phyloP scores from a whole-genome alignment of 23 tunicate species.

The Corella eumyota region DNA sequence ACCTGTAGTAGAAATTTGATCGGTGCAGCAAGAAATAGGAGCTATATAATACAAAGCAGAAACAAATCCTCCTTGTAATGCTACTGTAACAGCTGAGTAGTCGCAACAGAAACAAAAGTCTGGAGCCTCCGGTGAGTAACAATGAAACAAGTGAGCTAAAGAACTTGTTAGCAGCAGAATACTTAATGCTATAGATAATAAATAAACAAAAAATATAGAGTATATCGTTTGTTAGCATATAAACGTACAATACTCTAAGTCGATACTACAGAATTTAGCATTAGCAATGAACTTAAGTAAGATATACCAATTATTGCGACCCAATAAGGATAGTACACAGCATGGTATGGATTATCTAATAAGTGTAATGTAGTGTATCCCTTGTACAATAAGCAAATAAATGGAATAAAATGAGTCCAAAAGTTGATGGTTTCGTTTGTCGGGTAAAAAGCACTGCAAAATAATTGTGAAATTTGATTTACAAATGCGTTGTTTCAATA shows the following conservation, averaged over 20 bases:
- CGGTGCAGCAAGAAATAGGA: too few species aligned
- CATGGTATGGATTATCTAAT: constrained; percentile 17
- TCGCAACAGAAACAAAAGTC: constrained; percentile 23
- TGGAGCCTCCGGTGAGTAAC: constrained; percentile 7
- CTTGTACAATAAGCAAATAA: constrained; percentile 15
- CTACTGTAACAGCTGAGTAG: constrained; percentile 7
- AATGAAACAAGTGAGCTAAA: constrained; percentile 11
- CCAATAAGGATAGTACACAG: constrained; percentile 8
- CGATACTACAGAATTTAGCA: too few species aligned
- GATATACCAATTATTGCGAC: constrained; percentile 22
- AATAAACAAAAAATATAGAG: too few species aligned
- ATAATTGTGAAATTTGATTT: too few species aligned
- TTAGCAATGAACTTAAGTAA: too few species aligned
- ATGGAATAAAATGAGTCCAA: too few species aligned
- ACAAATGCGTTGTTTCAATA: too few species aligned
- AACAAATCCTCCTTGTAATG: constrained; percentile 6
- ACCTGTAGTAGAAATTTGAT: too few species aligned
- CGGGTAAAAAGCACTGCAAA: constrained; percentile 27
- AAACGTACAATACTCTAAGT: too few species aligned
- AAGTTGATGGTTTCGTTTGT: constrained; percentile 33
- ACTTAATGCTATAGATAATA: constrained; percentile 1
- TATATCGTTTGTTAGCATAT: too few species aligned
- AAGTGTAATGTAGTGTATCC: background rate
- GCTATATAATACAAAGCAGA: too few species aligned
- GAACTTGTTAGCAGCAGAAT: constrained; percentile 17